These are phyloP conservation scores for Cryptoblepharus egeriae DNA, from an alignment of 2,797 vertebrate genomes.

Conservation along the genomic window DNA sequence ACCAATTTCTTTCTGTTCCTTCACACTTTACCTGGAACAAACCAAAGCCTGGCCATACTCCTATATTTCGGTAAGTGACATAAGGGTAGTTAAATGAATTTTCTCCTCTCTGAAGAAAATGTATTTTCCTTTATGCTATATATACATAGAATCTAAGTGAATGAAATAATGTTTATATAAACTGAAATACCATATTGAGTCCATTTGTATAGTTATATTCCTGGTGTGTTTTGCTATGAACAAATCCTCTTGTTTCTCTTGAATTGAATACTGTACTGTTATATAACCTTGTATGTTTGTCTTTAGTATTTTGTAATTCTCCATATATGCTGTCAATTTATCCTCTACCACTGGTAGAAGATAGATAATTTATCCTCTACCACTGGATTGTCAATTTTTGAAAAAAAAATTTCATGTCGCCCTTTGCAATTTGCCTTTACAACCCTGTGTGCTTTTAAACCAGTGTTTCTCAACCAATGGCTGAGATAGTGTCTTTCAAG, in stretches of 20 bases:
- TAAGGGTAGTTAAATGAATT: constrained; percentile 5
- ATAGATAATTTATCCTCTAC: neutral
- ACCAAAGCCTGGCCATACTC: constrained; percentile 96
- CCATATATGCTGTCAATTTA: neutral
- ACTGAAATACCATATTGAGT: neutral
- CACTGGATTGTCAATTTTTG: no score
- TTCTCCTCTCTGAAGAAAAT: neutral
- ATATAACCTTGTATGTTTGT: neutral
- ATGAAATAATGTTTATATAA: no score
- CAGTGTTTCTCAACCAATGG: no score
- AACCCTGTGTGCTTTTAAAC: no score
- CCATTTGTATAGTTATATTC: neutral
- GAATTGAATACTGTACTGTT: neutral
- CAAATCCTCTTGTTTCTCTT: neutral
- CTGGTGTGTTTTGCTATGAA: neutral
- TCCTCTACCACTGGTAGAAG: neutral
- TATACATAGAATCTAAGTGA: neutral
- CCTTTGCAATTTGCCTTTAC: no score
- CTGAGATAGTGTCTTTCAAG: no score
- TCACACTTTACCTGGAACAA: constrained; percentile 99
- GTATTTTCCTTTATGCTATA: neutral
- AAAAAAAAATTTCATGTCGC: no score
- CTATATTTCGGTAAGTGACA: constrained; percentile 93
- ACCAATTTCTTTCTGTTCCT: constrained; percentile 97
- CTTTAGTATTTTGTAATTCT: neutral